These are phyloP conservation scores for Cheiracanthium punctorium DNA, from an alignment of 2,888 invertebrate species.

Conservation along the genomic window DNA sequence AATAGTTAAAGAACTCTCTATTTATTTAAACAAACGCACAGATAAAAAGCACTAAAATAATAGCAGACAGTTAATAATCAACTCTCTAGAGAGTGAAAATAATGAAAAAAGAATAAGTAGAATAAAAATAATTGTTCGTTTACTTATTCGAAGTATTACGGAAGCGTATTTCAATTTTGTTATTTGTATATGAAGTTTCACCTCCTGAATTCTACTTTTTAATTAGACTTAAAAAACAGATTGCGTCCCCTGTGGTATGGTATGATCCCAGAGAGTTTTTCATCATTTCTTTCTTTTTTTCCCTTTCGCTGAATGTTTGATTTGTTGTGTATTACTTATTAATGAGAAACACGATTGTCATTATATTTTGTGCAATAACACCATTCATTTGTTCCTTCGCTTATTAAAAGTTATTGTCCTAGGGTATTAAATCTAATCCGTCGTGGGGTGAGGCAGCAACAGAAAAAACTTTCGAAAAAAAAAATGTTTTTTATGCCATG, in stretches of 20 bases:
- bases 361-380: conserved; percentile 42
- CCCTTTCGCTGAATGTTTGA: background rate
- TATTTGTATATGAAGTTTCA: conserved; percentile 20
- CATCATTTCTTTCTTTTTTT: background rate
- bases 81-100: conserved; percentile 3
- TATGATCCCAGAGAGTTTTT: background rate
- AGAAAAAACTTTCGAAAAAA: background rate
- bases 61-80: background rate
- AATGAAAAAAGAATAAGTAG: background rate
- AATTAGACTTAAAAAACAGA: conserved; percentile 50
- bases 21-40: background rate
- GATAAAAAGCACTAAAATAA: background rate
- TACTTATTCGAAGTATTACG: conserved; percentile 21
- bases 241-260: conserved; percentile 1
- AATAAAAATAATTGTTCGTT: conserved; percentile 38
- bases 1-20: background rate
- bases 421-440: conserved; percentile 63
- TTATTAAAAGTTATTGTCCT: conserved; percentile 59
- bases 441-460: conserved; percentile 20
- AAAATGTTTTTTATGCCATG: background rate
- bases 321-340: conserved; percentile 32
- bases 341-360: conserved; percentile 62
- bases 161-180: conserved; percentile 52
- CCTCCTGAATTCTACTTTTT: conserved; percentile 44
- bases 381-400: conserved; percentile 53